Percentiles rank a stretch among this genome's conserved stretches.
phyloP scores from a whole-genome alignment of 2,888 invertebrate species.

The Drosophila tripunctata region DNA sequence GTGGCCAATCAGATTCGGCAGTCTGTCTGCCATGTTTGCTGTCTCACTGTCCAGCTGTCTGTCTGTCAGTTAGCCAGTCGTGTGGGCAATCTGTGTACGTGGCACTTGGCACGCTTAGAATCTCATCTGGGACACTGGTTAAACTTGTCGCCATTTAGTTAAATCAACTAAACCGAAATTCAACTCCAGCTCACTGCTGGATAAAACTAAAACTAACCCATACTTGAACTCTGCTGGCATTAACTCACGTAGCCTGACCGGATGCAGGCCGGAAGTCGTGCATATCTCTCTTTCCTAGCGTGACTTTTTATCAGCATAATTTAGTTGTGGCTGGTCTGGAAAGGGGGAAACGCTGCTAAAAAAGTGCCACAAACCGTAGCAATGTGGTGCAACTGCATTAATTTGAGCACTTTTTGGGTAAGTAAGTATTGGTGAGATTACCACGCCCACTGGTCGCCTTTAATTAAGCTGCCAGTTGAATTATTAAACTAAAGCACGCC shows the following conservation, averaged over 20 bases:
- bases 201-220: conserved; percentile 8
- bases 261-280: conserved; percentile 65
- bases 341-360: conserved; percentile 23
- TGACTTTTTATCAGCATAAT: conserved; percentile 79
- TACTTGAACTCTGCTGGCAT: conserved; percentile 19
- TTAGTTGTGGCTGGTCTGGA: conserved; percentile 56
- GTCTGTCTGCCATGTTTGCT: conserved; percentile 12
- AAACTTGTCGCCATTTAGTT: conserved; percentile 79
- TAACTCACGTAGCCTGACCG: conserved; percentile 62
- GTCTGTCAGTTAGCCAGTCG: conserved; percentile 4
- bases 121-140: conserved; percentile 79
- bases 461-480: conserved; percentile 70
- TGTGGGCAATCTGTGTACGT: conserved; percentile 48
- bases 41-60: not conserved
- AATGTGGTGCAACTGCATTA: conserved; percentile 61
- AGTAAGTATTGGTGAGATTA: conserved; percentile 17
- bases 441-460: conserved; percentile 38
- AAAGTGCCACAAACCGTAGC: conserved; percentile 40
- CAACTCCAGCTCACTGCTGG: conserved; percentile 28
- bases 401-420: conserved; percentile 41
- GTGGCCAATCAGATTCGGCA: conserved; percentile 20
- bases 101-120: conserved; percentile 65
- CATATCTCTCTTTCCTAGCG: conserved; percentile 69
- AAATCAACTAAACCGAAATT: conserved; percentile 73
- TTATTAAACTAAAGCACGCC: conserved; percentile 67